Percentiles rank a stretch among this genome's conserved stretches.
Evolutionary conservation across 2,113 vertebrate genomes (phyloP).

Genomic region (Mastomys coucha): DNA sequence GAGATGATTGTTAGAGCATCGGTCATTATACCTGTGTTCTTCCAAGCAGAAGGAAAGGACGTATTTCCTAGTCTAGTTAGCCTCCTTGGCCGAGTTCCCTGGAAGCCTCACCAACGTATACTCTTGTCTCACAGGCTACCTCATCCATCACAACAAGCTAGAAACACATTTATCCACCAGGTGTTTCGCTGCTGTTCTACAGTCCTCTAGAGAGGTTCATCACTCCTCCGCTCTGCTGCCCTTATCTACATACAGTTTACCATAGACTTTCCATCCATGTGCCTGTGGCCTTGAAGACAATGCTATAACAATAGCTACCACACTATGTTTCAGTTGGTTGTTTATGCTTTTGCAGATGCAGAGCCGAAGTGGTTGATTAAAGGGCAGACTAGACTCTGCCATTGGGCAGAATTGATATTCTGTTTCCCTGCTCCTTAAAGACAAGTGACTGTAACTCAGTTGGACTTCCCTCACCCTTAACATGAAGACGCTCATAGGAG

Average conservation of each 20-base stretch:
- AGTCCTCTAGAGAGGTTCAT: background rate
- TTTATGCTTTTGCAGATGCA: background rate
- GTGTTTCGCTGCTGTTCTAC: background rate
- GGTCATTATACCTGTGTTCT: background rate
- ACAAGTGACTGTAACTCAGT: background rate
- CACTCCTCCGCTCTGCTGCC: background rate
- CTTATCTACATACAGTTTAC: background rate
- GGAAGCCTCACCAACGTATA: background rate
- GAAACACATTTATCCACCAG: background rate
- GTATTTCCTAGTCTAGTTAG: background rate
- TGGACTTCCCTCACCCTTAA: background rate
- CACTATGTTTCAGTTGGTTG: background rate
- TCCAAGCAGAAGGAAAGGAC: background rate
- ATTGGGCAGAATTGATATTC: background rate
- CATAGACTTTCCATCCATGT: background rate
- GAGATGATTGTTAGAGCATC: background rate
- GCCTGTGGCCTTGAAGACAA: background rate
- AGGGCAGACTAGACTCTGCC: background rate
- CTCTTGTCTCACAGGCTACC: background rate
- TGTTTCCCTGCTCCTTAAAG: background rate
- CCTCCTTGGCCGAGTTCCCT: background rate
- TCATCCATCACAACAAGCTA: background rate
- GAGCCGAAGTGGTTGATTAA: background rate
- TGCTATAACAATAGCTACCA: background rate
- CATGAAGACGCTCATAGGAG: background rate